Evolutionary conservation across 1,140 invertebrate species (phyloP), one percentile per base, ranked within the genome.

Genomic region (Tribolium madens): DNA sequence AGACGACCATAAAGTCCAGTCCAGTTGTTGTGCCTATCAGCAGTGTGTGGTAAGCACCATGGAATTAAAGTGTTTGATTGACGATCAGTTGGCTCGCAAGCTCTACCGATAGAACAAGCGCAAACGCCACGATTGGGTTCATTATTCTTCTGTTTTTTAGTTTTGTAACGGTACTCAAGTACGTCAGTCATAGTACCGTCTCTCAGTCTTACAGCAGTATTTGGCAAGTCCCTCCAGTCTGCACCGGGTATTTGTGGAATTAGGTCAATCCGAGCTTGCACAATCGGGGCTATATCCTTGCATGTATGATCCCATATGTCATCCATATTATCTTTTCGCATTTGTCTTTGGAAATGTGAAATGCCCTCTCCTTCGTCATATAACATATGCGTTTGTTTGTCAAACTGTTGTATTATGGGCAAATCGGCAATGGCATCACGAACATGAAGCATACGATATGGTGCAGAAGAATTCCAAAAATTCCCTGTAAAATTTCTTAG

Each of bases 41-140:
- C 93, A 0, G 95, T 97, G 84, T 97, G 95, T 15, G 95, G 95
- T 73, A 97, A 87, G 85, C 95, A 96, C 96, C 96, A 97, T 0
- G 96, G 95, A 69, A 97, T 94, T 33, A 97, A 84, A 0, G 96
- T 96, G 85, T 95, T 93, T 83, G 92, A 92, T 87, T 97, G 96
- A 64, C 91, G 90, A 85, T 95, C 93, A 78, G 87, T 85, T 0
- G 93, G 88, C 83, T 93, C 90, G 86, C 95, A 96, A 0, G 88
- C 10, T 76, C 87, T 88, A 3, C 89, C 91, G 10, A 81, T 86
- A 1, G 91, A 91, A 87, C 96, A 97, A 7, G 88, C 87, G 84
- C 96, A 97, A 33, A 97, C 95, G 15, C 95, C 95, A 76, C 93
- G 88, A 74, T 92, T 85, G 4, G 87, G 87, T 9, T 92, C 92